phyloP scores from a whole-genome alignment of 2,113 vertebrate genomes.

The Leucoraja erinaceus region DNA sequence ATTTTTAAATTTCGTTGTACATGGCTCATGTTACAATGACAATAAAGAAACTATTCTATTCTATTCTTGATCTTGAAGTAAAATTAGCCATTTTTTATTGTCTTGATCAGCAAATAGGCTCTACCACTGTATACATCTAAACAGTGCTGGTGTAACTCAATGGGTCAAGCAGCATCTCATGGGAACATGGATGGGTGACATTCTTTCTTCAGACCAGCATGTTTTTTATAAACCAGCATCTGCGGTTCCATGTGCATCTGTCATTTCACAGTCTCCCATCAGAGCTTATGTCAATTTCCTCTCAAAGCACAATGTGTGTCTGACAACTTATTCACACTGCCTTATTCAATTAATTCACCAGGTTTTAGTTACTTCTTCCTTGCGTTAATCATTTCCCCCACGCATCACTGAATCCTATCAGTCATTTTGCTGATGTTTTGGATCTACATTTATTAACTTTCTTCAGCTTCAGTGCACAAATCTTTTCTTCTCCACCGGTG shows the following conservation, averaged over 20 bases:
- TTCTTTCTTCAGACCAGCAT: too few relatives aligned
- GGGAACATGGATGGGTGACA: too few relatives aligned
- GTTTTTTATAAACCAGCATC: too few relatives aligned
- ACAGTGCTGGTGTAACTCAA: not conserved
- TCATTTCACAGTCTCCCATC: not conserved
- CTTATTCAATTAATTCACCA: not conserved
- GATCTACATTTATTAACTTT: not conserved
- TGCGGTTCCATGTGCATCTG: too few relatives aligned
- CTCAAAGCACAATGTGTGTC: not conserved
- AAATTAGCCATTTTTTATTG: not conserved
- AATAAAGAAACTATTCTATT: too few relatives aligned
- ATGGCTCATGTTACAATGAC: too few relatives aligned
- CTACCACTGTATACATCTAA: not conserved
- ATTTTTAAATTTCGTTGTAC: too few relatives aligned
- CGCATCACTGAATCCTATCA: constrained; percentile 16
- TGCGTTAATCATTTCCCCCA: not conserved
- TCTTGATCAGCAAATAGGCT: not conserved
- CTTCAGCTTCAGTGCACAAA: constrained; percentile 8
- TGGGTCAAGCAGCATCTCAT: too few relatives aligned
- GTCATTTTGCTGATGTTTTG: not conserved
- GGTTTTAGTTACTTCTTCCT: not conserved
- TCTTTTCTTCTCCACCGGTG: not conserved
- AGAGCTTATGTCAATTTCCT: not conserved
- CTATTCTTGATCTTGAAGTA: not conserved
- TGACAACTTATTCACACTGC: not conserved